Percentiles rank a stretch among this genome's conserved stretches.
Conservation (phyloP, 2,888 invertebrate genomes). For the Pecten maximus region DNA sequence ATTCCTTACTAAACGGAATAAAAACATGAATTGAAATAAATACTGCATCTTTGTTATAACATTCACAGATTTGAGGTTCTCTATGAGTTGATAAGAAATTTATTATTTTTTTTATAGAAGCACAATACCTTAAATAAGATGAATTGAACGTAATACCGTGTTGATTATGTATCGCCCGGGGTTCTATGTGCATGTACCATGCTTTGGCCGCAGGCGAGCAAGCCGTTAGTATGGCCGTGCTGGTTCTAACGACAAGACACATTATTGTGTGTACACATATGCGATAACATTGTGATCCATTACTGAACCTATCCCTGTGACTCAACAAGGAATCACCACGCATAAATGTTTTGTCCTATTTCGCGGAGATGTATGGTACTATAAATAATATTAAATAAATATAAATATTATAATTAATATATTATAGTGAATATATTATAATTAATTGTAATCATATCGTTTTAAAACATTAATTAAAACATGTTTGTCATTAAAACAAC, state of each 20-base stretch:
- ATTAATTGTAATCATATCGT: background rate
- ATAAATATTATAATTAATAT: background rate
- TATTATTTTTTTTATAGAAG: background rate
- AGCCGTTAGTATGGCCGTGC: background rate
- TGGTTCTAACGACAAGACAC: background rate
- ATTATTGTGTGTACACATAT: background rate
- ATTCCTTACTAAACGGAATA: too few species aligned
- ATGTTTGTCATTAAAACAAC: background rate
- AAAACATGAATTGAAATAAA: too few species aligned
- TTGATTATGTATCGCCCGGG: background rate
- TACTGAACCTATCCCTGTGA: background rate
- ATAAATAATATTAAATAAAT: background rate
- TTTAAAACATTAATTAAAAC: background rate
- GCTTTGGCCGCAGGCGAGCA: conserved; percentile 21
- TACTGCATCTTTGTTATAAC: too few species aligned
- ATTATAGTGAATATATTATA: background rate
- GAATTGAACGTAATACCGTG: background rate
- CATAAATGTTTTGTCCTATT: background rate
- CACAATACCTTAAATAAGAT: background rate
- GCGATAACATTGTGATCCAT: background rate
- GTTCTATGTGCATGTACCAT: background rate
- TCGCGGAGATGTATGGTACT: background rate
- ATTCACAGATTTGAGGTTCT: too few species aligned
- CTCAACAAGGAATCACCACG: background rate
- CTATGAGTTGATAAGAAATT: too few species aligned